phyloP scores from a whole-genome alignment of 2,797 vertebrate genomes.

The Myotis daubentonii region DNA sequence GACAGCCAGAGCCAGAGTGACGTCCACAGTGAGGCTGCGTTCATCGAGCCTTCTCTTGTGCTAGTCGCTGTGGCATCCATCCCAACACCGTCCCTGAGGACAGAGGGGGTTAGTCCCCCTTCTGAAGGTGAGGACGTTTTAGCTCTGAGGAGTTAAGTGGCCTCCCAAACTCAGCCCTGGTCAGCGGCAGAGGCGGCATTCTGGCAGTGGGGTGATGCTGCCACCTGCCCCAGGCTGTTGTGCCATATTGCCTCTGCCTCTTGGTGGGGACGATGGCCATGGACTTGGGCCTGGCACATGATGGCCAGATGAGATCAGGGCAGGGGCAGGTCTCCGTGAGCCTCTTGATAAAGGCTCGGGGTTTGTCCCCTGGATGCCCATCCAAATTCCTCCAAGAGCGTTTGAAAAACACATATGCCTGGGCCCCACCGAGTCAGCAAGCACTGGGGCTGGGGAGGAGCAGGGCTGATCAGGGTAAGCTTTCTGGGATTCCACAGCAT shows the following conservation, averaged over 20 bases:
- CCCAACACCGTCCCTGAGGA: rapidly evolving
- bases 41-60: rapidly evolving
- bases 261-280: rapidly evolving
- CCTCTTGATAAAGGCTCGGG: not conserved
- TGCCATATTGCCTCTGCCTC: not conserved
- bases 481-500: not conserved
- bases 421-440: not conserved
- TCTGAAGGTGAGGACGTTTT: not conserved
- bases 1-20: not conserved
- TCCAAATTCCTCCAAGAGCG: rapidly evolving
- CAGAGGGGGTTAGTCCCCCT: rapidly evolving
- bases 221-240: rapidly evolving
- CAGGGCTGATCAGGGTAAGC: not conserved
- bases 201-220: rapidly evolving
- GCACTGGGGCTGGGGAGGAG: not conserved
- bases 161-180: not conserved
- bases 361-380: too few species aligned
- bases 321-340: not conserved
- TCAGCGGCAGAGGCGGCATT: not conserved
- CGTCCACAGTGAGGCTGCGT: rapidly evolving
- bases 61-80: rapidly evolving
- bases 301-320: rapidly evolving
- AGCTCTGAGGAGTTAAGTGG: not conserved
- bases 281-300: not conserved
- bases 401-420: not conserved